Base-by-base conservation (phyloP, 2,888 invertebrate species). In the Allygus modestus region DNA sequence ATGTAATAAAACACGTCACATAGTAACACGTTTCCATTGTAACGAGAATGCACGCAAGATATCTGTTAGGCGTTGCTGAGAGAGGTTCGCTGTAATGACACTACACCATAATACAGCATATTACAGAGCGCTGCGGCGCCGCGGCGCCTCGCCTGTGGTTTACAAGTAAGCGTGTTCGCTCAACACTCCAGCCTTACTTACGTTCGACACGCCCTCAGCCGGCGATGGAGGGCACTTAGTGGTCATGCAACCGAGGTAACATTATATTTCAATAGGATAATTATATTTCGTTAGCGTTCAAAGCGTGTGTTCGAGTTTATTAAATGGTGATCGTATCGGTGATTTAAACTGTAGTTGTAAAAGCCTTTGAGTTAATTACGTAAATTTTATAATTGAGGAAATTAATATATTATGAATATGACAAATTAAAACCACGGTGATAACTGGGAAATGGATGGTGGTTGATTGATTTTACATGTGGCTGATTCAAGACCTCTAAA, bases 101-200 rank as follows among this genome's bases (percentile, higher is more conserved):
- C 5, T 54, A 7, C 54, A 23, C 20, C 20, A 54, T 54, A 54
- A 0, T 54, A 7, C 54, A 23, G 54, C 20, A 54, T 54, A 54
- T 54, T 54, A 54, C 54, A 54, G 15, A 20, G 54, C 20, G 23
- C 20, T 54, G 2, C 5, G 23, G 11, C 2, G 11, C 5, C 9
- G n/a, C n/a, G n/a, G n/a, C n/a, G n/a, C n/a, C n/a, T n/a, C 23
- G 54, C 54, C 54, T 54, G 54, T 54, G 23, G 54, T 54, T 46
- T 23, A 54, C 54, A 54, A 4, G 54, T n/a, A 23, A 54, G 54
- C 54, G 54, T 54, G 54, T 7, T 54, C 54, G 2, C 1, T 20
- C 54, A 20, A 7, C 54, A 23, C 54, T 54, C 5, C 23, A 1
- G 20, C 54, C 51, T 17, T 17, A 17, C 51, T 51, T 51, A 17